Evolutionary conservation across 2,113 vertebrate genomes (phyloP).

Genomic region (Dipodomys ordii): DNA sequence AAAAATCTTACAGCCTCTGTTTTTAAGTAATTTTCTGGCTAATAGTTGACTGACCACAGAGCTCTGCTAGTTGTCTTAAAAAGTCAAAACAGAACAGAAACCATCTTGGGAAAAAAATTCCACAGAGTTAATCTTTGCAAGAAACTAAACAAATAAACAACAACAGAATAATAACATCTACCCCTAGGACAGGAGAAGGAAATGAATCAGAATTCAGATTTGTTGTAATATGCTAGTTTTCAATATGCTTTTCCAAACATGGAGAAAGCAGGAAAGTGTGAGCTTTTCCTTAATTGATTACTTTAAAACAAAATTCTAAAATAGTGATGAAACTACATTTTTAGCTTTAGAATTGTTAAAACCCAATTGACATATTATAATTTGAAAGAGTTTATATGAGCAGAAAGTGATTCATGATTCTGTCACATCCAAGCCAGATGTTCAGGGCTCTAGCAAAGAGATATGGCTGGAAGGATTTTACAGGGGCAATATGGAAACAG

Average conservation of each 20-base stretch:
- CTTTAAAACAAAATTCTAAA: slow-evolving; percentile 5
- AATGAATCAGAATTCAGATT: slow-evolving; percentile 29
- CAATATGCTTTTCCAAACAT: not conserved
- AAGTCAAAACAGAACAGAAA: slow-evolving; percentile 1
- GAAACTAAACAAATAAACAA: slow-evolving; percentile 7
- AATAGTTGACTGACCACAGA: slow-evolving; percentile 4
- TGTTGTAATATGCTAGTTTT: not conserved
- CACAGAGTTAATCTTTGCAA: not conserved
- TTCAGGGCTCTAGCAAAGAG: not conserved
- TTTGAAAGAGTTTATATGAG: not conserved
- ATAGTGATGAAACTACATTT: not conserved
- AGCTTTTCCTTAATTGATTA: not conserved
- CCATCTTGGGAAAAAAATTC: not conserved
- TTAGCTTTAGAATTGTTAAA: not conserved
- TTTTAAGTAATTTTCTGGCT: not conserved
- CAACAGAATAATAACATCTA: not conserved
- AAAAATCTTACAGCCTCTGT: not conserved
- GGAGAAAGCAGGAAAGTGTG: not conserved
- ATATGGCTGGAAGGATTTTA: not conserved
- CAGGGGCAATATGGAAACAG: not conserved
- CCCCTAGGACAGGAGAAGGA: no score
- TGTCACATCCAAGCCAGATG: not conserved
- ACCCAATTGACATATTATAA: not conserved
- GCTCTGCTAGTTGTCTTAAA: not conserved
- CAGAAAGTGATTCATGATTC: not conserved